These are phyloP conservation scores for Metopia argyrocephala DNA, from an alignment of 2,888 invertebrate species.

Conservation along the genomic window DNA sequence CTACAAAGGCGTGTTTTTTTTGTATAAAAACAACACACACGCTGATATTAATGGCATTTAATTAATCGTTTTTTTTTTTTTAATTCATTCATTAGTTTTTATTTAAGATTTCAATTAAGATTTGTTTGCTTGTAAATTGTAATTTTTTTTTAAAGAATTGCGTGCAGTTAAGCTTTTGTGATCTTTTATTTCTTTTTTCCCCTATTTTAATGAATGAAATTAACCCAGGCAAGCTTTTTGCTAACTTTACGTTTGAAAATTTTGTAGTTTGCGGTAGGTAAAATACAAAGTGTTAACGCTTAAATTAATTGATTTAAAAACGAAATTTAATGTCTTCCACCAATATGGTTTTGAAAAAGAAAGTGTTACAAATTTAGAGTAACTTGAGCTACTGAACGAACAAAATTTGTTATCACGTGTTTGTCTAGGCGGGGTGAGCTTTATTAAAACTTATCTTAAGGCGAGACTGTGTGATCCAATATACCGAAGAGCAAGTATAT, in stretches of 20 bases:
- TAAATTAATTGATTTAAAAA: too few relatives aligned
- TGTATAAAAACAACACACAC: constrained; percentile 35
- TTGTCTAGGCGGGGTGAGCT: too few relatives aligned
- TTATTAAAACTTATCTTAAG: too few relatives aligned
- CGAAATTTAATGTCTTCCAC: too few relatives aligned
- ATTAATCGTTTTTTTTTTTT: constrained; percentile 34
- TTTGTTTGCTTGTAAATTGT: background rate
- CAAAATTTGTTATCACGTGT: too few relatives aligned
- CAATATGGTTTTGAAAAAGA: too few relatives aligned
- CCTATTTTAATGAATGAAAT: constrained; percentile 37
- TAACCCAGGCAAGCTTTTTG: background rate
- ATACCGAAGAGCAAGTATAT: too few relatives aligned
- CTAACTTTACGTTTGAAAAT: background rate
- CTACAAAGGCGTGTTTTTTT: background rate
- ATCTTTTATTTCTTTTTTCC: background rate
- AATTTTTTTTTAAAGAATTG: constrained; percentile 17
- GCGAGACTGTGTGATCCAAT: too few relatives aligned
- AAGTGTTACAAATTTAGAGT: too few relatives aligned
- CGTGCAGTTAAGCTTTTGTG: constrained; percentile 17
- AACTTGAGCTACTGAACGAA: too few relatives aligned
- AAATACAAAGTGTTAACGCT: too few relatives aligned
- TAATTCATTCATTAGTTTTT: constrained; percentile 56
- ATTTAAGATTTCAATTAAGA: constrained; percentile 53
- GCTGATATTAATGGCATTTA: constrained; percentile 50
- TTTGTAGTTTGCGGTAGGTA: background rate